Conservation (phyloP, 2,113 vertebrate species). For the Monopterus albus region DNA sequence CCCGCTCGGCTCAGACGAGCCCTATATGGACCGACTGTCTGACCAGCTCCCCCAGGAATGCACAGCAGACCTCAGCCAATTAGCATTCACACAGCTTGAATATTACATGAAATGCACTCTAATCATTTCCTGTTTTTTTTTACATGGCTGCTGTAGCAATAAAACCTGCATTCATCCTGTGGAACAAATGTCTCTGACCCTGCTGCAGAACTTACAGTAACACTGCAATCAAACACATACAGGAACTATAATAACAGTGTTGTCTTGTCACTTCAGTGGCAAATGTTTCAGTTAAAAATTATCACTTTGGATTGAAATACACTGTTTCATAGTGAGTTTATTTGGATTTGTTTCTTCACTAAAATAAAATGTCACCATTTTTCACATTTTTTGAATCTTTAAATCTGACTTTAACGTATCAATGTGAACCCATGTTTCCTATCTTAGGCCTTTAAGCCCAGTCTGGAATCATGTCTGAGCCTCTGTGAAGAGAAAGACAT, state of each 20-base stretch:
- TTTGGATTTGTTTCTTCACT: too few species aligned
- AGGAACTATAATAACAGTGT: too few species aligned
- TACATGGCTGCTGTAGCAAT: not conserved
- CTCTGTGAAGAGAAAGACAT: not conserved
- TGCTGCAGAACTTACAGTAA: not conserved
- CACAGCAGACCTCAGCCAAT: conserved; percentile 21
- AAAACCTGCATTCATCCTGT: conserved; percentile 1
- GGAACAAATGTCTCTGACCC: not conserved
- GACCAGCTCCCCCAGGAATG: conserved; percentile 69
- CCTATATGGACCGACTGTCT: conserved; percentile 79
- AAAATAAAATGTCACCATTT: not conserved
- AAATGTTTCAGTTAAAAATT: not conserved
- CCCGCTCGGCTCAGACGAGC: conserved; percentile 77
- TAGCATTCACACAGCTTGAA: not conserved
- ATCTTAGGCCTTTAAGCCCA: not conserved
- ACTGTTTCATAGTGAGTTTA: too few species aligned
- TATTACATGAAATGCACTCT: not conserved
- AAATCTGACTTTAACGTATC: not conserved
- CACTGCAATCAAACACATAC: not conserved
- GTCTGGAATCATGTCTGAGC: conserved; percentile 3
- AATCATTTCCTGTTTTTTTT: conserved; percentile 14
- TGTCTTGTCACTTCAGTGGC: not conserved
- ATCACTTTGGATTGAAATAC: not conserved
- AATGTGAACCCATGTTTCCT: not conserved
- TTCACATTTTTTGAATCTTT: not conserved